Conservation (phyloP, 2,113 vertebrate species). For the Elachura formosa region DNA sequence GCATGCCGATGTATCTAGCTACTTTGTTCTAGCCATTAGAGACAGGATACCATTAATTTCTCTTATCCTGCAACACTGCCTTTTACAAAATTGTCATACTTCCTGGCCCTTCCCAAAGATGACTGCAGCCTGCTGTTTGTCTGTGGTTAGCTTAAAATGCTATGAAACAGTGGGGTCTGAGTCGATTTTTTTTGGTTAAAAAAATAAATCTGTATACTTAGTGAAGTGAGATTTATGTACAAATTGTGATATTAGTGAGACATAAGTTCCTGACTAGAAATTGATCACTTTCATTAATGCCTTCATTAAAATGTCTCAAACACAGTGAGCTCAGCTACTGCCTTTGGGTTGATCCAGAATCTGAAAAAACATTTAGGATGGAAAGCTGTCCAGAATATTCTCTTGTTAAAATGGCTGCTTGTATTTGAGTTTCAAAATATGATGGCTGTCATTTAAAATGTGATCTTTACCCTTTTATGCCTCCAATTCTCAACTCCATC, state of each 20-base stretch:
- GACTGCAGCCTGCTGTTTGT: neutral
- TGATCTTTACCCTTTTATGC: neutral
- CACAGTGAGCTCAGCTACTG: neutral
- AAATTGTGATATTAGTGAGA: neutral
- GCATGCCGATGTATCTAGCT: neutral
- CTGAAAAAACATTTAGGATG: neutral
- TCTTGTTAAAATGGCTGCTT: neutral
- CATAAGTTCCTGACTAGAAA: neutral
- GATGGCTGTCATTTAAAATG: neutral
- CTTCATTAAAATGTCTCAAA: neutral
- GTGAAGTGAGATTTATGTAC: neutral
- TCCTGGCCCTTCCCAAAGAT: neutral
- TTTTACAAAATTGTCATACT: neutral
- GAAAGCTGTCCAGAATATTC: neutral
- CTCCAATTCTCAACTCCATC: neutral
- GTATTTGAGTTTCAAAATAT: neutral
- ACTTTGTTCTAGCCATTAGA: neutral
- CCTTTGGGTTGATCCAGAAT: neutral
- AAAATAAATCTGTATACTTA: neutral
- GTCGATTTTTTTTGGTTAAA: rapidly evolving
- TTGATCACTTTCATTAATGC: neutral
- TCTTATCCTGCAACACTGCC: neutral
- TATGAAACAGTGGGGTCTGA: neutral
- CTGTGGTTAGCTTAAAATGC: neutral
- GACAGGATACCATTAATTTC: neutral